Evolutionary conservation across 2,113 vertebrate species (phyloP).

Genomic region (Eulemur rufifrons): DNA sequence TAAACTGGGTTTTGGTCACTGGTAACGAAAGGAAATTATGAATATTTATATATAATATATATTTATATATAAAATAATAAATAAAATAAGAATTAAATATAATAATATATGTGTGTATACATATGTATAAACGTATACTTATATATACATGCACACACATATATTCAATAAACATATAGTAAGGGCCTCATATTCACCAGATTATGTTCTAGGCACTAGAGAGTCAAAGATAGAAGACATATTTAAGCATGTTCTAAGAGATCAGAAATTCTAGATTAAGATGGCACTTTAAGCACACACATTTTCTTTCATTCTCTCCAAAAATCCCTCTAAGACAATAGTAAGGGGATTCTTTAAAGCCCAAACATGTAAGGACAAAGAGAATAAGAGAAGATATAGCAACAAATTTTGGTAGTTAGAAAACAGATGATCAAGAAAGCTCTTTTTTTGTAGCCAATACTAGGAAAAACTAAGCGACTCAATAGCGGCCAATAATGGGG

Average conservation of each 20-base stretch:
- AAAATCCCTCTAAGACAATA: background rate
- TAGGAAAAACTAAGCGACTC: background rate
- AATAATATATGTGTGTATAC: background rate
- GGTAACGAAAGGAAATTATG: background rate
- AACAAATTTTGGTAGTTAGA: background rate
- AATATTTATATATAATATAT: background rate
- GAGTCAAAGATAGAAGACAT: background rate
- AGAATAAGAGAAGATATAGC: background rate
- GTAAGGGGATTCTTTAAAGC: background rate
- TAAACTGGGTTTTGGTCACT: background rate
- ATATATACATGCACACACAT: background rate
- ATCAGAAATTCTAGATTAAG: background rate
- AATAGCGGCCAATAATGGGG: background rate
- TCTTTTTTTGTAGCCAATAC: background rate
- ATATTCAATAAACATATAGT: background rate
- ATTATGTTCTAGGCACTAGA: background rate
- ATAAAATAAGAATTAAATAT: background rate
- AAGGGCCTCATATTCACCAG: background rate
- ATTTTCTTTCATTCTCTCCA: background rate
- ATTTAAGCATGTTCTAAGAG: background rate
- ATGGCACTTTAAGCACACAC: background rate
- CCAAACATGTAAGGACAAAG: background rate
- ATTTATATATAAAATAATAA: background rate
- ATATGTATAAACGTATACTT: background rate
- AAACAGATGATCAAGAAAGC: background rate